Percentiles rank a stretch among this genome's conserved stretches.
Conservation (phyloP, 2,113 vertebrate genomes). For the zebrafish (Danio rerio) region GRCz12tu NC_133199.1:36685001-36685500, state of each 20-base stretch:
- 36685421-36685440: slow-evolving; percentile 46
- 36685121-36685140: no score
- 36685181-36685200: slow-evolving; percentile 40
- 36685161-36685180: slow-evolving; percentile 46
- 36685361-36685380: slow-evolving; percentile 63
- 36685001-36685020: no score
- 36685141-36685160: neutral
- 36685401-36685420: slow-evolving; percentile 38
- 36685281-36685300: slow-evolving; percentile 60
- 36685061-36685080: no score
- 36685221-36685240: slow-evolving; percentile 53
- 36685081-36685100: no score
- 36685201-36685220: slow-evolving; percentile 46
- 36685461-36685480: slow-evolving; percentile 47
- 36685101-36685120: no score
- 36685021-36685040: no score
- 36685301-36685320: slow-evolving; percentile 55
- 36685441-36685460: slow-evolving; percentile 39
- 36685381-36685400: slow-evolving; percentile 61
- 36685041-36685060: no score
- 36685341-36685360: slow-evolving; percentile 64
- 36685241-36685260: slow-evolving; percentile 43
- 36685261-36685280: slow-evolving; percentile 57
- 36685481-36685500: slow-evolving; percentile 29
- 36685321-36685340: slow-evolving; percentile 53